phyloP scores from a whole-genome alignment of 1,140 invertebrate species.

The Meloidogyne exigua region DNA sequence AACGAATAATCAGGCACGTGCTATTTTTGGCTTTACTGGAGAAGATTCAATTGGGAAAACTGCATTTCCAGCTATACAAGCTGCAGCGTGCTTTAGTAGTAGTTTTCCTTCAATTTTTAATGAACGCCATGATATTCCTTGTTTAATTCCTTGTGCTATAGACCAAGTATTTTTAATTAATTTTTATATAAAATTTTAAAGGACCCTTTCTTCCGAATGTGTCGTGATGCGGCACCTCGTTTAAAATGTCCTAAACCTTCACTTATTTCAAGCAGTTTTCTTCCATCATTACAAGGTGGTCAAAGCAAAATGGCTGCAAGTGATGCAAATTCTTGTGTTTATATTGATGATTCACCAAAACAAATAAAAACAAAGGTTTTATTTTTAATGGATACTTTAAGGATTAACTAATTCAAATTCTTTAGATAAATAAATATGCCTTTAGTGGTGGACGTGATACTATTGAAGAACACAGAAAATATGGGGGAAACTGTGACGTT shows the following conservation, averaged over 20 bases:
- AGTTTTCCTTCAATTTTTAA: conserved; percentile 93
- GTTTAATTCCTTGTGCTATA: conserved; percentile 95
- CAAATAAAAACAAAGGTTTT: conserved; percentile 90
- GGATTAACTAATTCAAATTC: not conserved
- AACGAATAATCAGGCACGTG: conserved; percentile 86
- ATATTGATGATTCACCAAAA: conserved; percentile 87
- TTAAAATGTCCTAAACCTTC: conserved; percentile 87
- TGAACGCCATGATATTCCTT: conserved; percentile 76
- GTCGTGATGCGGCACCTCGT: conserved; percentile 87
- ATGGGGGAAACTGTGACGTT: conserved; percentile 89
- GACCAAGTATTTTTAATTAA: conserved; percentile 74
- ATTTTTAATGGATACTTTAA: conserved; percentile 1
- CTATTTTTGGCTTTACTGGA: conserved; percentile 95
- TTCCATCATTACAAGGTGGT: conserved; percentile 85
- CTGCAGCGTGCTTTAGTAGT: conserved; percentile 86
- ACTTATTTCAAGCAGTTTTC: conserved; percentile 86
- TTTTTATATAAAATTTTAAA: conserved; percentile 47
- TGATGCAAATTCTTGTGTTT: conserved; percentile 88
- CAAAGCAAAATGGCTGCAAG: conserved; percentile 97
- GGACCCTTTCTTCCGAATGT: conserved; percentile 98
- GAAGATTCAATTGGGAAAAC: conserved; percentile 94
- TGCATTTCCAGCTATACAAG: conserved; percentile 91
- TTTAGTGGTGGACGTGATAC: conserved; percentile 93
- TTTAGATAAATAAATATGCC: conserved; percentile 91
- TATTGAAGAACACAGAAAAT: conserved; percentile 83